phyloP scores from a whole-genome alignment of 2,888 invertebrate genomes.

The Diogma glabrata region DNA sequence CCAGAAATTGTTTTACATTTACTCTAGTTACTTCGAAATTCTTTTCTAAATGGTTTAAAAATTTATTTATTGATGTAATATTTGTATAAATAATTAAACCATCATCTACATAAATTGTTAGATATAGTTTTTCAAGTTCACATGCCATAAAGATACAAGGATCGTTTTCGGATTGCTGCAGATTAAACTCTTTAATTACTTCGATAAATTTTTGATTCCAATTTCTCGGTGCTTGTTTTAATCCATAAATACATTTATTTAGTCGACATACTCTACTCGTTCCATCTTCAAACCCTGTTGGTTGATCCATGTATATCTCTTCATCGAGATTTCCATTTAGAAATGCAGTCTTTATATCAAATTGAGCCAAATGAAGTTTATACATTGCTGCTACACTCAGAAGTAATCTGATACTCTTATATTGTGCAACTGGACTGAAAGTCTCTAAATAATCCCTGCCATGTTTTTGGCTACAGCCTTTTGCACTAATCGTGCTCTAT shows the following conservation, averaged over 20 bases:
- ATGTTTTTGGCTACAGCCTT: not conserved
- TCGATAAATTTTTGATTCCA: slow-evolving; percentile 7
- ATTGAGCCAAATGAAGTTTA: not conserved
- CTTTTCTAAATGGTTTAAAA: not conserved
- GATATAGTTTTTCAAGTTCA: not conserved
- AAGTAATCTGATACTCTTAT: no score
- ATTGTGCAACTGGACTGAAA: slow-evolving; percentile 1
- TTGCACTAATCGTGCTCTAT: not conserved
- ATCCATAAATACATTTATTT: not conserved
- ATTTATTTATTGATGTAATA: not conserved
- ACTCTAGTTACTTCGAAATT: not conserved
- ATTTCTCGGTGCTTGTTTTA: not conserved
- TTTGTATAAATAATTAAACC: not conserved
- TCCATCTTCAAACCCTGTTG: not conserved
- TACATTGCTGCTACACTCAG: not conserved
- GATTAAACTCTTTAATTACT: not conserved
- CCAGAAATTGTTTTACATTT: not conserved
- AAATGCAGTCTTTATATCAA: no score
- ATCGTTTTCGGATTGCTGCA: slow-evolving; percentile 1
- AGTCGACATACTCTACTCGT: not conserved
- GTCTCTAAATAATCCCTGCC: not conserved
- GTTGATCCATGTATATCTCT: no score
- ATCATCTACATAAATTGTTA: not conserved
- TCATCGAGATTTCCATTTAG: no score
- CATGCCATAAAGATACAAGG: not conserved